Evolutionary conservation across 2,888 invertebrate genomes (phyloP).

Genomic region (Drosophila melanosoma): DNA sequence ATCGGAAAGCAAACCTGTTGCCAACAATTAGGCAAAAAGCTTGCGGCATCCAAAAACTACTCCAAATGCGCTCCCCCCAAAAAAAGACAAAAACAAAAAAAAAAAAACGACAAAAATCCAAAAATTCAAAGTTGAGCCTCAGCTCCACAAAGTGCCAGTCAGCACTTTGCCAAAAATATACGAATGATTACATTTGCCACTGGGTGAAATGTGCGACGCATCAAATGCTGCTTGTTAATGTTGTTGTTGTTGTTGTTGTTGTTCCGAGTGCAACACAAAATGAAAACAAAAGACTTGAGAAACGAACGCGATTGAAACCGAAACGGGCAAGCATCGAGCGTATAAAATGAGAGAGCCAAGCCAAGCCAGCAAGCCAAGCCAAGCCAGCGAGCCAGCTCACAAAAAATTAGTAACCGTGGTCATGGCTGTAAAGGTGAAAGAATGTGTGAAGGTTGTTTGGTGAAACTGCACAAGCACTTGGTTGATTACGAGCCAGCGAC

Average conservation of each 20-base stretch:
- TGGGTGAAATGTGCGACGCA: slow-evolving; percentile 48
- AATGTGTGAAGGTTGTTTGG: slow-evolving; percentile 85
- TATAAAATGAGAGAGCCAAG: slow-evolving; percentile 28
- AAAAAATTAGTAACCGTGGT: slow-evolving; percentile 83
- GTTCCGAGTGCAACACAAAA: slow-evolving; percentile 49
- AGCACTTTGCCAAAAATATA: slow-evolving; percentile 78
- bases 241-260: slow-evolving; percentile 12
- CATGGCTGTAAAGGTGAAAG: slow-evolving; percentile 84
- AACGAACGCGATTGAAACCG: slow-evolving; percentile 62
- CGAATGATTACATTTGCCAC: slow-evolving; percentile 73
- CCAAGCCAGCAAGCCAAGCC: slow-evolving; percentile 2
- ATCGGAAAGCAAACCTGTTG: slow-evolving; percentile 73
- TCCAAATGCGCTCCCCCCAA: slow-evolving; percentile 61
- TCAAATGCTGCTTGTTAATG: slow-evolving; percentile 14
- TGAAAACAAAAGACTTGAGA: slow-evolving; percentile 78
- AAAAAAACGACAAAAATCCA: background rate
- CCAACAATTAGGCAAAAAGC: slow-evolving; percentile 76
- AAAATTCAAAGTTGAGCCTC: slow-evolving; percentile 5
- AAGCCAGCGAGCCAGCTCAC: slow-evolving; percentile 5
- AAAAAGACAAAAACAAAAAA: background rate
- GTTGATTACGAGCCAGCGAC: slow-evolving; percentile 60
- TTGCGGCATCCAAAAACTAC: slow-evolving; percentile 66
- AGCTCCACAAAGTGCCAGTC: slow-evolving; percentile 32
- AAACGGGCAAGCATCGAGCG: slow-evolving; percentile 10
- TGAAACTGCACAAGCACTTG: slow-evolving; percentile 78